Conservation (phyloP, 2,113 vertebrate genomes). For the Phoenicopterus ruber region DNA sequence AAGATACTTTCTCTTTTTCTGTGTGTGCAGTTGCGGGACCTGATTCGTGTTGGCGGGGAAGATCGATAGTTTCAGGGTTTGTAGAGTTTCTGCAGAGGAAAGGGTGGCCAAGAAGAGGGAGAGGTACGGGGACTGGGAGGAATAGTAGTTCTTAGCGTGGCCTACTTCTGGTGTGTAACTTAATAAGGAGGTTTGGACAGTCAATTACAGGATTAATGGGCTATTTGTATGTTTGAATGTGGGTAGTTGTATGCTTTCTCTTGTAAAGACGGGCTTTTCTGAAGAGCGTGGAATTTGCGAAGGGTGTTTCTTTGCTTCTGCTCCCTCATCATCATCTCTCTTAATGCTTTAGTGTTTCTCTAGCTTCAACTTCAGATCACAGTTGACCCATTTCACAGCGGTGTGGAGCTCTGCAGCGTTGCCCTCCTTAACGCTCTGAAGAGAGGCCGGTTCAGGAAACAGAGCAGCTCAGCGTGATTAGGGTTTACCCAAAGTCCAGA, state of each 20-base stretch:
- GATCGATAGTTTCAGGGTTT: slow-evolving; percentile 50
- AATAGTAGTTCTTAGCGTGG: not conserved
- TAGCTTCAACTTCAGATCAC: not conserved
- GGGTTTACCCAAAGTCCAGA: not conserved
- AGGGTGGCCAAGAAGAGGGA: not conserved
- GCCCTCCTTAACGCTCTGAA: not conserved
- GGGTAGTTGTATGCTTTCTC: not conserved
- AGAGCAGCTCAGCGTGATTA: not conserved
- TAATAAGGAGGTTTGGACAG: not conserved
- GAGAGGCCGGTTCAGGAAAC: not conserved
- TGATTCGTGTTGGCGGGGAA: slow-evolving; percentile 51
- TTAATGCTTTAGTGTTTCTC: not conserved
- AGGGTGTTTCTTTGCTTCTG: not conserved
- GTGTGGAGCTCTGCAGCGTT: not conserved
- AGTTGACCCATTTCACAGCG: not conserved
- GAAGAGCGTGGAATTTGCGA: not conserved
- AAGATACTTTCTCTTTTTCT: not conserved
- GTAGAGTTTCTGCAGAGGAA: not conserved
- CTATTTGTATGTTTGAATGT: not conserved
- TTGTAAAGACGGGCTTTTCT: not conserved
- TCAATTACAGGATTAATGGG: not conserved
- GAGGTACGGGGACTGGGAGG: not conserved
- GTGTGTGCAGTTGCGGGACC: slow-evolving; percentile 40
- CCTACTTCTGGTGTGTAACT: not conserved
- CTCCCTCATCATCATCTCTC: not conserved